phyloP scores from a whole-genome alignment of 2,888 invertebrate species.

The Amorpha juglandis region DNA sequence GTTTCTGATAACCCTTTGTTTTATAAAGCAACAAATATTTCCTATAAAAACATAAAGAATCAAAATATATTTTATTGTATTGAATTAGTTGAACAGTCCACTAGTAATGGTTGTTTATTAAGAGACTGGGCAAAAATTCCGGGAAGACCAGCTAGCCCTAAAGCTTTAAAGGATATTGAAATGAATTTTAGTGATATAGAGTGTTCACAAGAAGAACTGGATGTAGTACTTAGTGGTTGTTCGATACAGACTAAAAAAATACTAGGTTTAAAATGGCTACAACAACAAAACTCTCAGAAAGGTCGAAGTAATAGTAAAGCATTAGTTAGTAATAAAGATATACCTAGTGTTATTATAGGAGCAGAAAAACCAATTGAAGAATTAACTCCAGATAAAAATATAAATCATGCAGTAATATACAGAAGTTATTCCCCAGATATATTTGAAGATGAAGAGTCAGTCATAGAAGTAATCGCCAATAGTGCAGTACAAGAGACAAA shows the following conservation, averaged over 20 bases:
- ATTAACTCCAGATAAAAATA: slow-evolving; percentile 21
- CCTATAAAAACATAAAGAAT: slow-evolving; percentile 57
- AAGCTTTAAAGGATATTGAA: slow-evolving; percentile 38
- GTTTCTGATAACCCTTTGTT: slow-evolving; percentile 42
- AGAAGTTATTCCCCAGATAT: slow-evolving; percentile 76
- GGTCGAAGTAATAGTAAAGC: neutral
- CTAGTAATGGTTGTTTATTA: slow-evolving; percentile 76
- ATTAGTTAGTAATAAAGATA: neutral
- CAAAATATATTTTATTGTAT: slow-evolving; percentile 73
- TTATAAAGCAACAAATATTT: slow-evolving; percentile 56
- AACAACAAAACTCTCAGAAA: neutral
- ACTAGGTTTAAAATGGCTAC: slow-evolving; percentile 41
- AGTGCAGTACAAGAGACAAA: slow-evolving; percentile 40
- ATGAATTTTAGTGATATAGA: slow-evolving; percentile 62
- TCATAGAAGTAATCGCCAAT: slow-evolving; percentile 37
- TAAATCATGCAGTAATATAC: slow-evolving; percentile 30
- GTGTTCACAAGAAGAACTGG: slow-evolving; percentile 66
- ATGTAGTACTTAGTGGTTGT: slow-evolving; percentile 67
- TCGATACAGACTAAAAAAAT: slow-evolving; percentile 54
- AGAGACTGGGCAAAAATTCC: slow-evolving; percentile 86
- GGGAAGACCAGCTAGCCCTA: slow-evolving; percentile 85
- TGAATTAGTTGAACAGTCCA: slow-evolving; percentile 71
- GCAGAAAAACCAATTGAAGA: slow-evolving; percentile 26
- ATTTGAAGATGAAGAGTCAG: slow-evolving; percentile 73
- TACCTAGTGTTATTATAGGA: slow-evolving; percentile 15